These are phyloP conservation scores for Astur gentilis DNA, from an alignment of 2,113 vertebrate species.

Conservation along the genomic window DNA sequence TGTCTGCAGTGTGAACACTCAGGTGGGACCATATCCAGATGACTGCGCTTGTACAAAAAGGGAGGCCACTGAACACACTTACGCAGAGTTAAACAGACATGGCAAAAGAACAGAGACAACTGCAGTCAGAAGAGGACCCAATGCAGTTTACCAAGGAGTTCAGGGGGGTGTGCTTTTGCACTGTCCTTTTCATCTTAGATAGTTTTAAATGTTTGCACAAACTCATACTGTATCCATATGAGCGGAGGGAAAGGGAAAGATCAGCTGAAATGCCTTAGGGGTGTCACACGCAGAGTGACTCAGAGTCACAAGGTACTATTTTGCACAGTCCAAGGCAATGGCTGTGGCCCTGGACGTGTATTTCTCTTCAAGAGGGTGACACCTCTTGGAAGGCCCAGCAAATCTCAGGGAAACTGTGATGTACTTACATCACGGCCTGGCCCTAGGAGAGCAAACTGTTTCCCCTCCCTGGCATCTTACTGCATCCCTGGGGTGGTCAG, in stretches of 20 bases:
- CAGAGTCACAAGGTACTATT: background rate
- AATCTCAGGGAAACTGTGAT: background rate
- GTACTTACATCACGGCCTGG: background rate
- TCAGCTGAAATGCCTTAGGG: background rate
- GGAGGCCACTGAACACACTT: background rate
- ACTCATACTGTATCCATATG: background rate
- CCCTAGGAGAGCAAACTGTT: background rate
- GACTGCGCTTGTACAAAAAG: constrained; percentile 22
- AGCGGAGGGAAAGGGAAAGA: background rate
- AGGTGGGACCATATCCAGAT: background rate
- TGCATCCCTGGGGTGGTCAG: fast-evolving
- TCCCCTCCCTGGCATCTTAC: background rate
- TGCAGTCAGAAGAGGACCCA: background rate
- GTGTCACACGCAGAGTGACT: background rate
- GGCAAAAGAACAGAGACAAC: background rate
- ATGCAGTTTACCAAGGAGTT: background rate
- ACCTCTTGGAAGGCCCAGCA: background rate
- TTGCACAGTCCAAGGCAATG: background rate
- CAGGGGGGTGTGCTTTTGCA: background rate
- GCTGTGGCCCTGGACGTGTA: background rate
- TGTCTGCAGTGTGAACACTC: background rate
- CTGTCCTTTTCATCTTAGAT: background rate
- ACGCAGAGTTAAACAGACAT: background rate
- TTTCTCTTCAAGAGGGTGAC: background rate
- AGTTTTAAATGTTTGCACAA: background rate